These are phyloP conservation scores for Pseudachorutes palmiensis DNA, from an alignment of 1,140 invertebrate genomes.

Conservation along the genomic window DNA sequence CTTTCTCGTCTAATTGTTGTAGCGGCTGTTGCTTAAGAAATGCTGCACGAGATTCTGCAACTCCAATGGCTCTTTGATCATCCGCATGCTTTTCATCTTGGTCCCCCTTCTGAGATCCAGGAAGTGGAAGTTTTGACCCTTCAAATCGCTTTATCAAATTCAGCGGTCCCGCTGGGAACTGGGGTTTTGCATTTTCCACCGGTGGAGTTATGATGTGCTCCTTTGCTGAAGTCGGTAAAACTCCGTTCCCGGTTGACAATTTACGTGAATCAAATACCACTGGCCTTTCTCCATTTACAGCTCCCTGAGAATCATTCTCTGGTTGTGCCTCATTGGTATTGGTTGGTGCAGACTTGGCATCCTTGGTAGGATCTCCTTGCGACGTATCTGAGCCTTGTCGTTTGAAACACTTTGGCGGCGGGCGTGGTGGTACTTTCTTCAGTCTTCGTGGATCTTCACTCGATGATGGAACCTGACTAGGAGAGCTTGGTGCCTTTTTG, in stretches of 20 bases:
- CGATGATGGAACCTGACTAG: conserved; percentile 16
- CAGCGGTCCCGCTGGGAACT: neutral
- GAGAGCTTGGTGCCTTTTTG: conserved; percentile 22
- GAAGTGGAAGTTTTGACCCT: conserved; percentile 29
- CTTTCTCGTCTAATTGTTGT: conserved; percentile 14
- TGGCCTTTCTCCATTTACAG: conserved; percentile 9
- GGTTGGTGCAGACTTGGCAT: too few relatives aligned
- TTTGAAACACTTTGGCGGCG: conserved; percentile 42
- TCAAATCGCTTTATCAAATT: conserved; percentile 35
- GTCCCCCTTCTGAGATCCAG: neutral
- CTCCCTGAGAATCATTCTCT: neutral
- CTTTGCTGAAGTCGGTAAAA: too few relatives aligned
- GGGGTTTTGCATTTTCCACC: neutral
- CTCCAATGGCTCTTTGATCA: neutral
- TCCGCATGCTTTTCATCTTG: neutral
- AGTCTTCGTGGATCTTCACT: conserved; percentile 31
- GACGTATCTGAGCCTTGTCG: conserved; percentile 14
- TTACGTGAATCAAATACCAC: conserved; percentile 35
- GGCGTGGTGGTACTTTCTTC: conserved; percentile 42
- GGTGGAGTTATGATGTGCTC: too few relatives aligned
- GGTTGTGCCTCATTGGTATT: neutral
- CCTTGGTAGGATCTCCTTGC: too few relatives aligned
- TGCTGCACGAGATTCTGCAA: conserved; percentile 5
- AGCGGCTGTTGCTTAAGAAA: neutral
- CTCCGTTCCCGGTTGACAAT: conserved; percentile 12